Base-by-base conservation (phyloP, 2,113 vertebrate species). In the Brachypteracias leptosomus region DNA sequence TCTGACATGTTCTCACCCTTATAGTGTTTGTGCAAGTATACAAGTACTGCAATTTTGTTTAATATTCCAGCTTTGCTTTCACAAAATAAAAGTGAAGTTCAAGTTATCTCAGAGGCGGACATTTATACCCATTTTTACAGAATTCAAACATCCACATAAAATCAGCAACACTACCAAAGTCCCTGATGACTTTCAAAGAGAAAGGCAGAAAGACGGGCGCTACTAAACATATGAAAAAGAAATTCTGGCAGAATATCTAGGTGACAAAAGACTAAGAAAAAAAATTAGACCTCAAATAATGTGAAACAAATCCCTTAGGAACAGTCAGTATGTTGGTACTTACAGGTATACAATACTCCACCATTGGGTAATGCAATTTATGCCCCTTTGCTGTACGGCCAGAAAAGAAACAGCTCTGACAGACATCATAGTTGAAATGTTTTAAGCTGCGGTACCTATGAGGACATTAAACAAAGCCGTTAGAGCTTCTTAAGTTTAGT, bases 381-480 rank as follows among this genome's bases (percentile, higher is more conserved):
- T 99, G 99, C 40, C 99, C 99, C 94, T 99, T 99, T 78, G 99
- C 99, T 21, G 99, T 99, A 75, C 99, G 99, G 79, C 99, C 99
- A 51, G 99, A 99, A 94, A 99, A 99, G 98, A 99, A 99, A 96
- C 99, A 99, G 93, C 99, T 99, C 97, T 99, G 99, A 97, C 99
- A 99, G 91, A 99, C 99, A 9, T 99, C 99, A 74, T 99, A 99
- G 97, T 99, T 99, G 98, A 99, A 99, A 98, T 99, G 99, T 94
- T 99, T 99, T 90, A 99, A 97, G 97, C 99, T 99, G 90, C 99
- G 98, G 97, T 99, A 99, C 97, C 99, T 99, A 87, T 4, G 78
- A 47, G 93, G 73, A 91, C 46, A 96, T 90, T 33, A 88, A 93
- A 61, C 57, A 91, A 84, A 78, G n/a, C 1, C 10, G 85, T 94